phyloP scores from a whole-genome alignment of 2,888 invertebrate genomes.

The Leuctra nigra region DNA sequence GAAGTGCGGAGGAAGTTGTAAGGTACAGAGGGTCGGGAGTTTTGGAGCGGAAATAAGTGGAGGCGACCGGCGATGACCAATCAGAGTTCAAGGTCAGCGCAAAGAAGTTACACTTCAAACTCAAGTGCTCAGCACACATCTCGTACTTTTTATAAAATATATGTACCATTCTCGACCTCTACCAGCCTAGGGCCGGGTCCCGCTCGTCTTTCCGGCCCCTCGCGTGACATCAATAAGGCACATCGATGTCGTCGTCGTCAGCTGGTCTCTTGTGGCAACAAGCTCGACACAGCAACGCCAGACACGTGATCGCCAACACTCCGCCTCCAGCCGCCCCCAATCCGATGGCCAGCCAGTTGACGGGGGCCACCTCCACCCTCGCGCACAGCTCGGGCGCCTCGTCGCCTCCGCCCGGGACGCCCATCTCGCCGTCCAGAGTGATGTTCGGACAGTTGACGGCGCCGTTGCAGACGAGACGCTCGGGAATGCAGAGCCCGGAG shows the following conservation, averaged over 20 bases:
- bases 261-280: constrained; percentile 54
- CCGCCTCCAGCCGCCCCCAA: constrained; percentile 55
- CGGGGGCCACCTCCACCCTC: constrained; percentile 43
- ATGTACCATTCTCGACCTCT: neutral
- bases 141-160: too few species aligned
- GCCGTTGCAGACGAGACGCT: constrained; percentile 78
- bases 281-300: constrained; percentile 53
- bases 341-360: constrained; percentile 56
- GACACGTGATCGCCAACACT: constrained; percentile 48
- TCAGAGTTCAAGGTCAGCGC: too few species aligned
- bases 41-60: too few species aligned
- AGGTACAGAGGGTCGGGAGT: too few species aligned
- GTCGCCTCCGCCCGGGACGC: constrained; percentile 18
- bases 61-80: too few species aligned
- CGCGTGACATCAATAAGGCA: constrained; percentile 48
- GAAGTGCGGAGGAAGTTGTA: too few species aligned
- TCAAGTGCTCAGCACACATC: too few species aligned
- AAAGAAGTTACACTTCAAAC: too few species aligned
- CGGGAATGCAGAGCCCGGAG: constrained; percentile 74
- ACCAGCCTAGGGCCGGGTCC: constrained; percentile 5
- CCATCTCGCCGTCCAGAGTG: constrained; percentile 41
- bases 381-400: constrained; percentile 69
- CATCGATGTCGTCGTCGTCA: constrained; percentile 47
- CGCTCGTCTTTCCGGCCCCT: neutral
- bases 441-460: constrained; percentile 79